Percentiles rank a stretch among this genome's conserved stretches.
Evolutionary conservation across 2,113 vertebrate species (phyloP).

Genomic region (Leptodactylus fuscus): DNA sequence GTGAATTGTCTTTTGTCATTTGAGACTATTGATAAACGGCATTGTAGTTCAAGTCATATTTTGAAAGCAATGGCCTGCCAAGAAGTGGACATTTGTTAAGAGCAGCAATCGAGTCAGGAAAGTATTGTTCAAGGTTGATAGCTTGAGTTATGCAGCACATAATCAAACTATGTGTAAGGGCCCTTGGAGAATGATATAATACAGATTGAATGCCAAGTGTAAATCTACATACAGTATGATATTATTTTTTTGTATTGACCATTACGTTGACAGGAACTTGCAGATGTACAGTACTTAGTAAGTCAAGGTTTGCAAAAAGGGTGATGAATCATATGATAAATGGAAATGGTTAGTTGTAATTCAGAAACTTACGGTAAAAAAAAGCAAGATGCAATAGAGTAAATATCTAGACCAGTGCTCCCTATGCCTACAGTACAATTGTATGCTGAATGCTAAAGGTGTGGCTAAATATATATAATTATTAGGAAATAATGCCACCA

Average conservation of each 20-base stretch:
- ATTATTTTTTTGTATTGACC: not conserved
- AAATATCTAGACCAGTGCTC: not conserved
- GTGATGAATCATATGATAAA: not conserved
- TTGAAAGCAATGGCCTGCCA: not conserved
- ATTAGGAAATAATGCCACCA: too few species aligned
- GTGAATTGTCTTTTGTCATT: not conserved
- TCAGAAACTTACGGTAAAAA: not conserved
- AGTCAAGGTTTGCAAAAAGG: not conserved
- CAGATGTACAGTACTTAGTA: not conserved
- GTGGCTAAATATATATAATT: too few species aligned
- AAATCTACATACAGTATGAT: not conserved
- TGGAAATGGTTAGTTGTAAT: not conserved
- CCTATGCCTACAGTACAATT: too few species aligned
- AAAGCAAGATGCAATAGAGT: not conserved
- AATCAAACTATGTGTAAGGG: conserved; percentile 7
- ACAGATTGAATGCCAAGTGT: not conserved
- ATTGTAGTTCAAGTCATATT: not conserved
- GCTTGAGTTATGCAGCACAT: not conserved
- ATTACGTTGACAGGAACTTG: not conserved
- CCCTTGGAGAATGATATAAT: conserved; percentile 26
- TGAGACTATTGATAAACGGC: not conserved
- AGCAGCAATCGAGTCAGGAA: not conserved
- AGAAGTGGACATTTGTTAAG: not conserved
- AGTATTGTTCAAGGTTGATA: not conserved
- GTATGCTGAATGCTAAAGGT: too few species aligned